phyloP scores from a whole-genome alignment of 1,140 invertebrate species.

The Sycophaga agraensis region DNA sequence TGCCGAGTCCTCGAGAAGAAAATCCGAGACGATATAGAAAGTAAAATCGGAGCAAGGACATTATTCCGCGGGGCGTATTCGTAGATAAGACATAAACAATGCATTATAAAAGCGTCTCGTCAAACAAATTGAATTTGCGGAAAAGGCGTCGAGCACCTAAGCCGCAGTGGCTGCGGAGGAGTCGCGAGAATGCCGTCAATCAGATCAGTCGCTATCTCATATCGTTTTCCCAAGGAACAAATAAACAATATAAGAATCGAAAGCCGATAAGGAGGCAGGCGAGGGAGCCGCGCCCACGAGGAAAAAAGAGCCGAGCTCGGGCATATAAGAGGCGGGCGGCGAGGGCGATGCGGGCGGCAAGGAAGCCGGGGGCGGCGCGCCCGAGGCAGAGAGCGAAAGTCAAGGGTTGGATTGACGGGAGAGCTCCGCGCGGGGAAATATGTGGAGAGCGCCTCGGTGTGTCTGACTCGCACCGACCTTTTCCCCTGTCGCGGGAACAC shows the following conservation, averaged over 20 bases:
- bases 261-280: neutral
- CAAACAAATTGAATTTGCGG: too few relatives aligned
- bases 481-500: constrained; percentile 3
- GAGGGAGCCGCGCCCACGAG: too few relatives aligned
- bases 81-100: too few relatives aligned
- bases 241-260: neutral
- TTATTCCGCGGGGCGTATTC: too few relatives aligned
- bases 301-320: too few relatives aligned
- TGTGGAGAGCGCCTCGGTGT: neutral
- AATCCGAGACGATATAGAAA: too few relatives aligned
- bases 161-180: too few relatives aligned
- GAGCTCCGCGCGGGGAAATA: constrained; percentile 16
- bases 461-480: constrained; percentile 10
- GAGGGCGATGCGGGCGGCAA: neutral
- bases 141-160: too few relatives aligned
- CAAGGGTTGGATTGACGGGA: constrained; percentile 29
- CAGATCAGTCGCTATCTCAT: neutral
- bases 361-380: neutral
- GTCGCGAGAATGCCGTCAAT: neutral
- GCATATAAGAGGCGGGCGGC: too few relatives aligned
- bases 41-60: too few relatives aligned
- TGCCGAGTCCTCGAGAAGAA: too few relatives aligned
- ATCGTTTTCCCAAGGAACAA: neutral
- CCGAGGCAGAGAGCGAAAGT: constrained; percentile 30
- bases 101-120: too few relatives aligned